Conservation (phyloP, 2,888 invertebrate genomes). For the Osmoderma eremita region DNA sequence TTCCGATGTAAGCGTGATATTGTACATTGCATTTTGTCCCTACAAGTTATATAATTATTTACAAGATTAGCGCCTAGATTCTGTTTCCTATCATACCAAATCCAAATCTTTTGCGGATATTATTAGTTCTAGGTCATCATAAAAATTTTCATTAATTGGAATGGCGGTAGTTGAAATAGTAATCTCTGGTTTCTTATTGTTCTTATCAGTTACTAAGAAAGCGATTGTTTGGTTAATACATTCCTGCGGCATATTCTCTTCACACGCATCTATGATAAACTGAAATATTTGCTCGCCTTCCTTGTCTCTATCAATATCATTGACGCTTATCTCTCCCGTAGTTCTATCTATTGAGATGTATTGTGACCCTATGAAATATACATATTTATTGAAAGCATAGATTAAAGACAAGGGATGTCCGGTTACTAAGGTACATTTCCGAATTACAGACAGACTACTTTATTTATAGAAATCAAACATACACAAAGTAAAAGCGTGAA, state of each 20-base stretch:
- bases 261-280: slow-evolving; percentile 58
- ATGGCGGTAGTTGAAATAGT: slow-evolving; percentile 57
- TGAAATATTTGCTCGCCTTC: slow-evolving; percentile 52
- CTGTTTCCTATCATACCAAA: slow-evolving; percentile 52
- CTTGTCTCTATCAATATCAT: slow-evolving; percentile 60
- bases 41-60: slow-evolving; percentile 53
- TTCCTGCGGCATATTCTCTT: slow-evolving; percentile 52
- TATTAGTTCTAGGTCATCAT: slow-evolving; percentile 57
- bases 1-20: slow-evolving; percentile 61
- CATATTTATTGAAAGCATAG: neutral
- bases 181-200: slow-evolving; percentile 73
- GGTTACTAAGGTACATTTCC: too few relatives aligned
- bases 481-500: too few relatives aligned
- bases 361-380: slow-evolving; percentile 22
- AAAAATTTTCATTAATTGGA: slow-evolving; percentile 67
- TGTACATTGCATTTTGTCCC: slow-evolving; percentile 71
- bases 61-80: neutral
- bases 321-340: slow-evolving; percentile 51
- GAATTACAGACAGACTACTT: too few relatives aligned
- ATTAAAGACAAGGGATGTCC: neutral
- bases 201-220: slow-evolving; percentile 67
- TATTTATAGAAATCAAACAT: too few relatives aligned
- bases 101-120: slow-evolving; percentile 63
- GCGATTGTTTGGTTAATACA: slow-evolving; percentile 51
- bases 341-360: slow-evolving; percentile 11